Base-by-base conservation (phyloP, 1,140 invertebrate species). In the Papilio dardanus region DNA sequence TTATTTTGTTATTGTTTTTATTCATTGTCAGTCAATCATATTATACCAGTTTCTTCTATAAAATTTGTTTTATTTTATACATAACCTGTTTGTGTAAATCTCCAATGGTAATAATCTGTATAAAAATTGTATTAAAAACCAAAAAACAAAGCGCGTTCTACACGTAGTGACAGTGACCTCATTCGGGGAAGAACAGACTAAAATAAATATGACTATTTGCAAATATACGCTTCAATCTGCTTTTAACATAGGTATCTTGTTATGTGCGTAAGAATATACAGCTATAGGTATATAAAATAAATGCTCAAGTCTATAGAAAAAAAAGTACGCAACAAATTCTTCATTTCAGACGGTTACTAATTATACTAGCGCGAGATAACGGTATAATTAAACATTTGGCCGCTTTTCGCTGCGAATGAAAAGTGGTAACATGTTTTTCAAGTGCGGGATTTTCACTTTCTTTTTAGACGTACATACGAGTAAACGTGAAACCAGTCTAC, bases 1-100 rank as follows among this genome's bases (percentile, higher is more conserved):
- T 77, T 77, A 69, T 73, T 66, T 42, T 67, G 30, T 67, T 75
- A 37, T 66, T 74, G 69, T 78, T 75, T 75, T 76, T 77, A 76
- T 74, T 73, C 66, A 19, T 35, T 37, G 33, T 62, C n/a, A 62
- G 42, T 71, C 37, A 62, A 50, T 54, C 42, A 50, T 73, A 73
- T 58, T 50, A 54, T 14, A 28, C 35, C n/a, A 71, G 12, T 50
- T 65, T 74, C 6, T 54, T 66, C 66, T 73, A 62, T 31, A 24
- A 67, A 19, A 66, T 76, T 67, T 66, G 67, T 68, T 75, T 67
- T 31, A 75, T n/a, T 31, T n/a, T n/a, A n/a, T n/a, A n/a, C 50
- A 67, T 46, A 28, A 54, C 30, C 68, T 30, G 42, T 65, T 8
- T 46, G 42, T 46, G 37, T 10, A 42, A 42, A n/a, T n/a, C n/a